Base-by-base conservation (phyloP, 2,888 invertebrate species). In the Polietes domitor region DNA sequence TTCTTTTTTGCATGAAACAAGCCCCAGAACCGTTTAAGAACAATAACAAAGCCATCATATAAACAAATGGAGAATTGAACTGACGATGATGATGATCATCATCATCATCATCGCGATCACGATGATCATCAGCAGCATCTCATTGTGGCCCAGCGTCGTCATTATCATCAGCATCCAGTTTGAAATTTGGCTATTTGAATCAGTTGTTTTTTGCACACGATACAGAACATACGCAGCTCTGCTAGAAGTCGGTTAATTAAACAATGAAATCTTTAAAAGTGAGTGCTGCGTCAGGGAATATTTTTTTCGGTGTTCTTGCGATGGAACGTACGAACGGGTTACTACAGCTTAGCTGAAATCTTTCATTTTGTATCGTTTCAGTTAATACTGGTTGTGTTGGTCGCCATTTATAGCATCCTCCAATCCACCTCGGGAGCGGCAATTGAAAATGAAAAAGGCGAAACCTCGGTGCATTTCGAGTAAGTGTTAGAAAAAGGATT, bases 391-490 rank as follows among this genome's bases (percentile, higher is more conserved):
- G 41, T 68, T 58, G 76, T 76, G 10, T 24, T 86, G 72, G 77
- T 65, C 5, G 15, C 50, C 86, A 24, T 75, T 77, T 17, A 17
- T 85, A 0, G 70, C 37, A 24, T 28, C 71, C 4, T 61, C 43
- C 63, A 70, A 7, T 1, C 24, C 1, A 24, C 2, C 70, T 10
- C 12, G 37, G 50, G 81, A 43, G 82, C 83, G 10, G 75, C 86
- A 7, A 28, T 87, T 63, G 83, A 70, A 55, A 70, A 75, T 73
- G 41, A 80, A 65, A 68, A 84, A 80, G 63, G 84, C 61, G 73
- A 87, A 87, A 61, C 83, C 77, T 71, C 74, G 53, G 68, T 88
- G n/a, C 90, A 87, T 83, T 90, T 91, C 78, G 88, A 88, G 91
- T 91, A 85, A 85, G 85, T 73, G 21, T 10, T 17, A n/a, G n/a